phyloP scores from a whole-genome alignment of 1,140 invertebrate genomes.

The Drosophila sp. region DNA sequence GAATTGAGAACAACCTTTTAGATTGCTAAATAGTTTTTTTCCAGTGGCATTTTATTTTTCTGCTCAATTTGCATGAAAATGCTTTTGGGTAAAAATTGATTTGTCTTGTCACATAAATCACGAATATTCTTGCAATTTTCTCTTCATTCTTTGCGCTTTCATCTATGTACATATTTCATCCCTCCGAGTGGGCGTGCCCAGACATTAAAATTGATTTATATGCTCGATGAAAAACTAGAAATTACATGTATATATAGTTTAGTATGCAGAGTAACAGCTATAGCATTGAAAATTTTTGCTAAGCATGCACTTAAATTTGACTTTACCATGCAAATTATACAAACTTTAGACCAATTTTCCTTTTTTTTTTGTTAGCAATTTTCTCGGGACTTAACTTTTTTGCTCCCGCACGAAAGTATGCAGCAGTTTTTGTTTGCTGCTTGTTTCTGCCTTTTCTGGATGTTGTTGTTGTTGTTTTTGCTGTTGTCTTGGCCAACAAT shows the following conservation, averaged over 20 bases:
- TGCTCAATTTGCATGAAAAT: conserved; percentile 11
- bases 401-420: conserved; percentile 40
- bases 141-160: background rate
- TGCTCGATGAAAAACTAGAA: conserved; percentile 51
- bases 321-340: conserved; percentile 11
- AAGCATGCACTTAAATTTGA: conserved; percentile 36
- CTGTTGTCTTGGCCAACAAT: conserved; percentile 68
- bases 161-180: too few relatives aligned
- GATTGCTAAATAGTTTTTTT: conserved; percentile 19
- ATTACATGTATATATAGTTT: conserved; percentile 29
- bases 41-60: conserved; percentile 4
- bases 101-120: conserved; percentile 67
- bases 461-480: conserved; percentile 24
- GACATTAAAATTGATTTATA: conserved; percentile 74
- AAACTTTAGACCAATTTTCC: conserved; percentile 17
- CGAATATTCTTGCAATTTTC: conserved; percentile 49
- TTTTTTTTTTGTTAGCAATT: conserved; percentile 11
- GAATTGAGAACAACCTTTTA: background rate
- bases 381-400: conserved; percentile 9
- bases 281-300: conserved; percentile 11
- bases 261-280: background rate
- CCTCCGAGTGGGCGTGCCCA: conserved; percentile 5
- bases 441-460: conserved; percentile 12
- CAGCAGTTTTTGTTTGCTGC: conserved; percentile 20
- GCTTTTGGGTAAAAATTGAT: conserved; percentile 40